Evolutionary conservation across 2,888 invertebrate genomes (phyloP), one percentile per base, ranked within the genome.

Genomic region (Chymomyza amoena): DNA sequence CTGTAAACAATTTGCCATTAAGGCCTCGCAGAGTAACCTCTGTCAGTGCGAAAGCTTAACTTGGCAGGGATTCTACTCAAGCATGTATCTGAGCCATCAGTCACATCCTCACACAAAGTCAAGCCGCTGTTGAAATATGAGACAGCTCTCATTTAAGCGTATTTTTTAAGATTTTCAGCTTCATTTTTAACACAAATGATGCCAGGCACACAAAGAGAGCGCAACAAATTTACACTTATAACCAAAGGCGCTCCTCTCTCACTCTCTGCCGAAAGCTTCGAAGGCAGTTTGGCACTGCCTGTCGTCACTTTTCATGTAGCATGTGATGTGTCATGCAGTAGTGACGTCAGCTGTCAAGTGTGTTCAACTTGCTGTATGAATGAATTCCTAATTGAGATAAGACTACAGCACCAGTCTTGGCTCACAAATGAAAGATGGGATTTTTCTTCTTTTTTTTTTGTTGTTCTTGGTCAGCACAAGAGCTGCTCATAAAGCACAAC

Each of bases 311-410:
- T 45, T 13, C 39, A 45, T 32, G 39, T 2, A 45, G 39, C 39
- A 45, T 45, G 39, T 45, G 39, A 10, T 45, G 39, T 45, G 39
- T 45, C 39, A 45, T 45, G 39, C 39, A 45, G 39, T 13, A 13
- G 39, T 68, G 71, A 73, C 76, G 69, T 69, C 77, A 79, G 71
- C 73, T 82, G 80, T 72, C 82, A 76, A 80, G 76, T 73, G 77
- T 68, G 74, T 72, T 78, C 68, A 72, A 72, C 70, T 71, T 75
- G 63, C 75, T 66, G 72, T 61, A 69, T 73, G 81, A 80, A 85
- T 85, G 82, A 84, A 76, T 80, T 78, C 75, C 79, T 81, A 81
- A 87, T 86, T 86, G 84, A 79, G 87, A 87, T 85, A 87, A 87
- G 83, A 76, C 74, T 65, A 64, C 2, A 13, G 66, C 70, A 70